Evolutionary conservation across 2,113 vertebrate genomes (phyloP), one percentile per base, ranked within the genome.

Genomic region (Peucedramus taeniatus): DNA sequence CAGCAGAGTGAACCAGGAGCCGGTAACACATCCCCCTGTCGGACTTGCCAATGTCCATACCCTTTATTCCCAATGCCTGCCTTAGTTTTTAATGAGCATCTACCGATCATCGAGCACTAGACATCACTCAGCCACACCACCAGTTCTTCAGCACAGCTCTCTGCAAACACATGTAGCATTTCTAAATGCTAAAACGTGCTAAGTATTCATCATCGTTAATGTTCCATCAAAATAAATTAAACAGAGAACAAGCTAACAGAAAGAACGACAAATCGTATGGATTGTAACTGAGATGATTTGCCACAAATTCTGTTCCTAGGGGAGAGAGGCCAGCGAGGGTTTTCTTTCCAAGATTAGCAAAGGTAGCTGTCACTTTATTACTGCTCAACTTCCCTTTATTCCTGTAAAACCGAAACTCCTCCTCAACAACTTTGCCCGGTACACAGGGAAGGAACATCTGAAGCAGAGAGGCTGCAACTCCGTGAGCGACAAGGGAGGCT

Each of bases 41-140:
- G 50, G 13, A 22, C 28, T 30, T 42, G 15, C 9, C 40, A 1
- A 8, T 17, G 17, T 11, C 77, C 19, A 5, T 12, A 19, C 0
- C 40, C 45, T 7, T 27, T 22, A 49, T 4, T 64, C 50, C 56
- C 50, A 22, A 26, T 0, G 2, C n/a, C 54, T 44, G 50, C 50
- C 16, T 6, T 19, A n/a, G 42, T 54, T 47, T 63, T 26, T 5
- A 59, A 40, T 0, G 11, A 88, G 19, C 64, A 77, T 6, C 70
- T 20, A 15, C n/a, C 1, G 4, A 40, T 6, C 35, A 7, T 49
- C 10, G 1, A 37, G 59, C 2, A 16, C 76, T 24, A 19, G 37
- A 23, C 59, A 15, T 13, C 61, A 7, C 27, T 17, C 47, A 68
- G 54, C 50, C 26, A 39, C 59, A 4, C 2, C 0, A 16, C 2